phyloP scores from a whole-genome alignment of 2,113 vertebrate genomes.

The Malurus elegans region DNA sequence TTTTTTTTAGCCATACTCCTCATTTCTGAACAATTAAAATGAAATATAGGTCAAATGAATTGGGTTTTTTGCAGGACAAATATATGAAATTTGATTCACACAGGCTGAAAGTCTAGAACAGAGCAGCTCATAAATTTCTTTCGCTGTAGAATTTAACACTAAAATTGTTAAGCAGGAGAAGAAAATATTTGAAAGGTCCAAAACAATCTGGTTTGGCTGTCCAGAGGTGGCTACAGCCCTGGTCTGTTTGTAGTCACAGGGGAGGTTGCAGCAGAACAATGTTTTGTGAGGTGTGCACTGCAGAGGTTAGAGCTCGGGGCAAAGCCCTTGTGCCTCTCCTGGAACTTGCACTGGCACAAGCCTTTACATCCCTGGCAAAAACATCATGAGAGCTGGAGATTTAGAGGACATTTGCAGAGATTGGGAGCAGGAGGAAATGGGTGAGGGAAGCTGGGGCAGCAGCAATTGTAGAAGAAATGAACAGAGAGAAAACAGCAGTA shows the following conservation, averaged over 20 bases:
- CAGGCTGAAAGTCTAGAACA: neutral
- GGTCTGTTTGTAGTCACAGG: neutral
- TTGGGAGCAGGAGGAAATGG: neutral
- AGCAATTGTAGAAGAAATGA: neutral
- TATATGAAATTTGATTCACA: neutral
- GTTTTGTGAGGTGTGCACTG: accelerated
- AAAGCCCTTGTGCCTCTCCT: neutral
- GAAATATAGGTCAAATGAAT: neutral
- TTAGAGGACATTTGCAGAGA: neutral
- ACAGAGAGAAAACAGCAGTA: accelerated
- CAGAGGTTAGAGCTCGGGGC: neutral
- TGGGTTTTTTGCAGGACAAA: neutral
- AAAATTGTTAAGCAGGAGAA: neutral
- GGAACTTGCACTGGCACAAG: neutral
- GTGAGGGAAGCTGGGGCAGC: neutral
- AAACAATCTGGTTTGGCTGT: neutral
- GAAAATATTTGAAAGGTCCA: neutral
- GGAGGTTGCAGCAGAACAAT: neutral
- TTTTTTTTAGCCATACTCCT: neutral
- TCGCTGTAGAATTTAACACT: neutral
- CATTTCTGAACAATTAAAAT: neutral
- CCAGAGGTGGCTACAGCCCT: neutral
- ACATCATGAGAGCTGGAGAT: neutral
- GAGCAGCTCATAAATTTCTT: neutral
- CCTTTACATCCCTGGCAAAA: neutral